phyloP scores from a whole-genome alignment of 1,140 invertebrate species.

The Paramacrobiotus metropolitanus region DNA sequence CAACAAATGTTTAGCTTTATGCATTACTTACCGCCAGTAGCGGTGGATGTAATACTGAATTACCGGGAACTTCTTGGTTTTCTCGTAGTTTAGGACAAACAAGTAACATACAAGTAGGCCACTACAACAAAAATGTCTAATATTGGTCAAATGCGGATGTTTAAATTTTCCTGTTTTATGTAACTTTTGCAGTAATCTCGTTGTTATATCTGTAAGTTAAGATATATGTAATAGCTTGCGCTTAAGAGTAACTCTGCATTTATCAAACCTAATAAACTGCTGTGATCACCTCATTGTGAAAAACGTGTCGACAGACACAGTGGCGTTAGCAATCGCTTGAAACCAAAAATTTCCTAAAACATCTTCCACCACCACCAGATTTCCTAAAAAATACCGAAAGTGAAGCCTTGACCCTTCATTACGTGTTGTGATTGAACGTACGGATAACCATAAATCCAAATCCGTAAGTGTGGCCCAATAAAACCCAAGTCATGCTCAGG shows the following conservation, averaged over 20 bases:
- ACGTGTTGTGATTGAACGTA: background rate
- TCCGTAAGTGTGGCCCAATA: slow-evolving; percentile 64
- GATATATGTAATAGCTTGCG: too few species aligned
- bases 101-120: slow-evolving; percentile 15
- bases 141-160: too few species aligned
- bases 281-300: slow-evolving; percentile 50
- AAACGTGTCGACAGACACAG: slow-evolving; percentile 71
- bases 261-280: slow-evolving; percentile 4
- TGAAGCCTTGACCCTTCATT: background rate
- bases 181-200: too few species aligned
- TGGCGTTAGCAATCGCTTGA: slow-evolving; percentile 34
- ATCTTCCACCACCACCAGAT: background rate
- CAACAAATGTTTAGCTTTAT: slow-evolving; percentile 7
- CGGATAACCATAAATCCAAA: slow-evolving; percentile 19
- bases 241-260: background rate
- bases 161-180: too few species aligned
- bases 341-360: background rate
- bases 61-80: slow-evolving; percentile 14
- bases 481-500: slow-evolving; percentile 73
- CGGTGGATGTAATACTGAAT: slow-evolving; percentile 12
- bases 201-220: too few species aligned
- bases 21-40: slow-evolving; percentile 15
- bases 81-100: slow-evolving; percentile 13
- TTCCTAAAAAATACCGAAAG: background rate
- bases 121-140: slow-evolving; percentile 9